phyloP scores from a whole-genome alignment of 2,797 vertebrate genomes.

The Rhinophrynus dorsalis region DNA sequence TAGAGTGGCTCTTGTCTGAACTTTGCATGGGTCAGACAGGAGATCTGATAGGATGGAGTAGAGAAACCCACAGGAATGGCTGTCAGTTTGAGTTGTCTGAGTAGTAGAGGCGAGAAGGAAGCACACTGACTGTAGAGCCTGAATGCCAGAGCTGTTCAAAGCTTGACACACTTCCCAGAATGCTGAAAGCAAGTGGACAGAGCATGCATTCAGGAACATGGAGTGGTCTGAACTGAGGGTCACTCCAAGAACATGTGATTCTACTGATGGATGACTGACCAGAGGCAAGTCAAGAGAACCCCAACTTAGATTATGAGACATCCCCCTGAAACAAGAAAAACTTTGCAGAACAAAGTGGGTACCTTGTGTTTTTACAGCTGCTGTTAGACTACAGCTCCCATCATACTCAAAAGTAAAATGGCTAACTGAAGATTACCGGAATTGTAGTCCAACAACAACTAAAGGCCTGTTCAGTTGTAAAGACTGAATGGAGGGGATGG shows the following conservation, averaged over 20 bases:
- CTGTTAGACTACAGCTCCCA: too few relatives aligned
- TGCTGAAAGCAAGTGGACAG: slow-evolving; percentile 8
- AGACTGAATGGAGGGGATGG: too few relatives aligned
- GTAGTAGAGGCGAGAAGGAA: neutral
- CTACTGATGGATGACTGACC: neutral
- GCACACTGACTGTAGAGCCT: slow-evolving; percentile 8
- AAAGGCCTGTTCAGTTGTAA: too few relatives aligned
- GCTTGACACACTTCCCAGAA: slow-evolving; percentile 1
- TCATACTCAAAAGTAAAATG: too few relatives aligned
- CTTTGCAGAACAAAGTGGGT: neutral
- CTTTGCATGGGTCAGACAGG: slow-evolving; percentile 18
- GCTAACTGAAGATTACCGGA: too few relatives aligned
- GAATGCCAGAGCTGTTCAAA: neutral
- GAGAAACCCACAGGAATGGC: slow-evolving; percentile 13
- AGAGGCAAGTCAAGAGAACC: slow-evolving; percentile 20
- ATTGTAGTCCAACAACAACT: too few relatives aligned
- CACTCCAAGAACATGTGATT: neutral
- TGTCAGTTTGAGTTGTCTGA: slow-evolving; percentile 1
- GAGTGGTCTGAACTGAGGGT: slow-evolving; percentile 10
- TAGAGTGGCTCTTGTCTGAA: neutral
- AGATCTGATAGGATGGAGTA: slow-evolving; percentile 7
- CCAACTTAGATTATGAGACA: slow-evolving; percentile 35
- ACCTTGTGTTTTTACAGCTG: too few relatives aligned
- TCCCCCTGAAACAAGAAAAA: slow-evolving; percentile 26
- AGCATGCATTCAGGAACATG: slow-evolving; percentile 6